Conservation (phyloP, 2,113 vertebrate species). For the Cyanocitta stelleri region DNA sequence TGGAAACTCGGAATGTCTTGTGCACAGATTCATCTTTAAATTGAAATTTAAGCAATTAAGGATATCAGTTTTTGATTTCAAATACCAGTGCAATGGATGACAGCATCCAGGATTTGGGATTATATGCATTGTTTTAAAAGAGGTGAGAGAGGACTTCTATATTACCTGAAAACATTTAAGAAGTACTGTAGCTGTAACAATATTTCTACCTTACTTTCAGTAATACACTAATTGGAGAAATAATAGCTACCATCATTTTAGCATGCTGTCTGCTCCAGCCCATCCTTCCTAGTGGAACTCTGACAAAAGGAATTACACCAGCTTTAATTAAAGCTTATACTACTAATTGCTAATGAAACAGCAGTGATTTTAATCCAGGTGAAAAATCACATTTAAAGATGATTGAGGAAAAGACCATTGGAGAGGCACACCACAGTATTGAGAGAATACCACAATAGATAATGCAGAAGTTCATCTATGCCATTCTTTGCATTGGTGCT, state of each 20-base stretch:
- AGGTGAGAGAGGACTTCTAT: not conserved
- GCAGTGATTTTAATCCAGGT: not conserved
- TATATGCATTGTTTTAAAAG: not conserved
- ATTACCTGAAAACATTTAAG: not conserved
- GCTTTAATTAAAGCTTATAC: constrained; percentile 17
- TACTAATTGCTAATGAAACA: not conserved
- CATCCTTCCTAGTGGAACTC: not conserved
- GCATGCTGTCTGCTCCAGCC: not conserved
- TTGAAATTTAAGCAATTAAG: constrained; percentile 5
- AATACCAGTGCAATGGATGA: not conserved
- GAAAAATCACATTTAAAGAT: not conserved
- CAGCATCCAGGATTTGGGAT: not conserved
- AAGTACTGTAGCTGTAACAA: not conserved
- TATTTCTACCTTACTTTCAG: not conserved
- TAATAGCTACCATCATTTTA: constrained; percentile 28
- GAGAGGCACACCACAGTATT: not conserved
- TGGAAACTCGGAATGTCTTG: not conserved
- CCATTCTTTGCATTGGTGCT: not conserved
- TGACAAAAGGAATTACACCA: not conserved
- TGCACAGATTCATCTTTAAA: not conserved
- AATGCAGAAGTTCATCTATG: not conserved
- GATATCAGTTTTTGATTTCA: not conserved
- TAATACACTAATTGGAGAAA: constrained; percentile 37
- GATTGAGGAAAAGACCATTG: not conserved
- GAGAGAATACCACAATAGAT: not conserved